A percentile compares a stretch with the other conserved stretches of the same genome.
phyloP scores from a whole-genome alignment of 2,113 vertebrate genomes.

The Nothobranchius kuhntae region DNA sequence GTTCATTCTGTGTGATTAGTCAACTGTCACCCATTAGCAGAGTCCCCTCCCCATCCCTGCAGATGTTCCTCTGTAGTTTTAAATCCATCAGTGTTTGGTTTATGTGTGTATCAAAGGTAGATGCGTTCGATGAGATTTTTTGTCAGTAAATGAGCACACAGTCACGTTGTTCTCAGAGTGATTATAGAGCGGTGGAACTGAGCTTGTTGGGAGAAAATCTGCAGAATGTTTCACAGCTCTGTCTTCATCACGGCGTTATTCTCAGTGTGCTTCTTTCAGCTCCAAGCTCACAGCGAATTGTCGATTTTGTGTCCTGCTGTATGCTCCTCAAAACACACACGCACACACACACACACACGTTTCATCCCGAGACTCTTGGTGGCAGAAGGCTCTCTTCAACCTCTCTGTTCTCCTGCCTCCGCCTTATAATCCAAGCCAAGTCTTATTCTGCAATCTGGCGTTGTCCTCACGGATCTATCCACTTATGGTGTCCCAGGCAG shows the following conservation, averaged over 20 bases:
- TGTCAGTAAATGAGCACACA: constrained; percentile 25
- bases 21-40: constrained; percentile 38
- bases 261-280: constrained; percentile 22
- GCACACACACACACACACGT: constrained; percentile 2
- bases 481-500: constrained; percentile 9
- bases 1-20: constrained; percentile 44
- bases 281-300: constrained; percentile 19
- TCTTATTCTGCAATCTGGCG: constrained; percentile 56
- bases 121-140: neutral
- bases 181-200: constrained; percentile 4
- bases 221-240: constrained; percentile 9
- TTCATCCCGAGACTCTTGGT: constrained; percentile 30
- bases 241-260: constrained; percentile 35
- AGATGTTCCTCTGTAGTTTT: constrained; percentile 19
- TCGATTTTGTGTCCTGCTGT: constrained; percentile 38
- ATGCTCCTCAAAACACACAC: constrained; percentile 26
- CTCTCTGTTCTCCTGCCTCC: constrained; percentile 36
- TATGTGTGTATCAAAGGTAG: neutral
- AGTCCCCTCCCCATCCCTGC: constrained; percentile 4
- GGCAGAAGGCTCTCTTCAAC: constrained; percentile 55
- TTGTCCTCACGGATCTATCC: constrained; percentile 18
- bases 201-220: constrained; percentile 14
- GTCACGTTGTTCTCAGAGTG: constrained; percentile 7
- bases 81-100: neutral
- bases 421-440: constrained; percentile 60